Evolutionary conservation across 2,797 vertebrate genomes (phyloP), one percentile per base, ranked within the genome.

Genomic region (Eidolon dupreanum): DNA sequence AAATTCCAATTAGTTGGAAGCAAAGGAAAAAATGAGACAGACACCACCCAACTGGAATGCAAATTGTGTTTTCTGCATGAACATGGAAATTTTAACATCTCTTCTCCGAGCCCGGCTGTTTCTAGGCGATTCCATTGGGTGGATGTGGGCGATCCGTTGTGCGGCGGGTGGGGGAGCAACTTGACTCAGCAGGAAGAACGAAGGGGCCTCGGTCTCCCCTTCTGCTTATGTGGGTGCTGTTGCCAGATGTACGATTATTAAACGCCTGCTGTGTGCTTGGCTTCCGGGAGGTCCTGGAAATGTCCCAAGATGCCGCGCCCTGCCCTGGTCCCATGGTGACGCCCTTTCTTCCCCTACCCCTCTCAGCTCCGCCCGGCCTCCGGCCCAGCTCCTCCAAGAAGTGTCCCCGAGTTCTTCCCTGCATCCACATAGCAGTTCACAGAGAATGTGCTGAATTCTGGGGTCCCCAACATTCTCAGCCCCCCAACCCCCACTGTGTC

Each of bases 11-110:
- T 97, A 97, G 61, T 57, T 71, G 31, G 82, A 89, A 96, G 73
- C 83, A 95, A 96, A 98, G 97, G 96, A 92, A 93, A 93, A 95
- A 97, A 70, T 1, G 96, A 97, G 96, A 90, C 95, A 90, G 70
- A 90, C 90, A 82, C 59, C 66, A 71, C 74, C 49, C 57, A 93
- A 15, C 11, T 75, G 28, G 92, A 96, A 93, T 96, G 96, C 53
- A 88, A 97, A 73, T 91, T 46, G 28, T 63, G 59, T 95, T 97
- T 93, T 87, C 88, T 92, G 86, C 88, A 90, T 85, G 93, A 51
- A 36, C 24, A 33, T 83, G 74, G 75, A 97, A 96, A 97, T 96
- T 55, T 74, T 9, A 96, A 96, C 74, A 24, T 33, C 31, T 1
- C 73, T 63, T 46, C 66, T 96, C 38, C 20, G 31, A 94, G 73